A percentile compares a stretch with the other conserved stretches of the same genome.
Conservation (phyloP, 1,140 invertebrate genomes). For the Pogonomyrmex barbatus region DNA sequence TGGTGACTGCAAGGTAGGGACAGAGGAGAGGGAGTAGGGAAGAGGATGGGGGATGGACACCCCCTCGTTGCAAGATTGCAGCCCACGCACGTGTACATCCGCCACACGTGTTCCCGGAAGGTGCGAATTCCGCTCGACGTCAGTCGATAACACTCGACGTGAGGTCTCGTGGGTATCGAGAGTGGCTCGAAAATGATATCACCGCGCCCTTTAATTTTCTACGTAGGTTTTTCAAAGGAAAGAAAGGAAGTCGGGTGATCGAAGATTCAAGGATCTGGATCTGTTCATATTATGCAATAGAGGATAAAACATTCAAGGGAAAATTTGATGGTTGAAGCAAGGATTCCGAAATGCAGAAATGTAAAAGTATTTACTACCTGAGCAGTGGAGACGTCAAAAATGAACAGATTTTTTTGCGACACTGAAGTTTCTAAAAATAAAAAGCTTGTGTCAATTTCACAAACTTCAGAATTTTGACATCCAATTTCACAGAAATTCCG, state of each 20-base stretch:
- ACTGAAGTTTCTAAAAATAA: neutral
- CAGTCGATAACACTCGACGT: slow-evolving; percentile 44
- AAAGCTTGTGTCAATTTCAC: neutral
- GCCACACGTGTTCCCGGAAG: slow-evolving; percentile 37
- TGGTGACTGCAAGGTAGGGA: neutral
- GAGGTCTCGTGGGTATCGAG: neutral
- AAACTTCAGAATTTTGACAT: slow-evolving; percentile 3
- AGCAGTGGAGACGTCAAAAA: neutral
- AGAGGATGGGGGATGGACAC: neutral
- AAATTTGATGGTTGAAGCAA: neutral
- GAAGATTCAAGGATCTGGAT: neutral
- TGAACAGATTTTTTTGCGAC: neutral
- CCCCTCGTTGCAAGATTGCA: slow-evolving; percentile 5
- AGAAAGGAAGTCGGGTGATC: neutral
- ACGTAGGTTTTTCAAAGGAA: slow-evolving; percentile 6
- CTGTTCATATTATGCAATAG: neutral
- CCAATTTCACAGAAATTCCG: neutral
- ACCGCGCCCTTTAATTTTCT: slow-evolving; percentile 35
- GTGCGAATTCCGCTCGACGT: slow-evolving; percentile 42
- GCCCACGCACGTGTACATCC: slow-evolving; percentile 47
- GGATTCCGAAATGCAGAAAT: neutral
- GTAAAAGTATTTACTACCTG: neutral
- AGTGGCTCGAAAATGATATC: slow-evolving; percentile 2
- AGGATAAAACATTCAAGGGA: neutral
- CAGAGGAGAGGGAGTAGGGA: neutral